Base-by-base conservation (phyloP, 2,113 vertebrate genomes). In the Mustelus asterias region DNA sequence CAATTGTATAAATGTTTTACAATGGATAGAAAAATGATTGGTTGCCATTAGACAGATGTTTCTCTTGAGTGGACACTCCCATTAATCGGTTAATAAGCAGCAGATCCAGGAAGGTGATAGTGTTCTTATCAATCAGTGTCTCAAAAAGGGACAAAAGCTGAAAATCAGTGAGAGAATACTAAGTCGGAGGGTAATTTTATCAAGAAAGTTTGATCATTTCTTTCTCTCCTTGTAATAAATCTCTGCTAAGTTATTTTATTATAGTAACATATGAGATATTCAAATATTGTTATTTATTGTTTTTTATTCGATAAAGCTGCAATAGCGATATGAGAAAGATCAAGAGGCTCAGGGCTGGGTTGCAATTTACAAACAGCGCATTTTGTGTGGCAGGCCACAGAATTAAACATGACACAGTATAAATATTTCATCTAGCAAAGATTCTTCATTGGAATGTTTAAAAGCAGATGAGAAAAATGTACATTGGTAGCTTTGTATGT, bases 191-290 rank as follows among this genome's bases (percentile, higher is more conserved):
- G 14, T 95, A n/a, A 76, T 95, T 72, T 54, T 48, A 95, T 72
- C 67, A 70, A 54, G 72, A 95, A 95, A 95, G 94, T 72, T 95
- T 95, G 94, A 95, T 26, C 69, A 95, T 72, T 95, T 29, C 4
- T 72, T 22, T 90, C 54, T n/a, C 33, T 54, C 41, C 94, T 95
- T 72, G 94, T 95, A 72, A 72, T 95, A 29, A 70, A 95, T 95
- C 94, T 95, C 37, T 54, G 94, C 94, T 95, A 65, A 93, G 94
- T 95, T 95, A 95, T 95, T 95, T 95, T 94, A 67, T 94, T 72
- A 72, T 54, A 60, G 54, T 90, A 90, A 60, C 26, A 90, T n/a
- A 33, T 44, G 37, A 72, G 67, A 48, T 44, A 95, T 70, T 70
- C 67, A 95, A 95, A 44, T 89, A 89, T 89, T 89, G 20, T 69